These are phyloP conservation scores for Hypsibius dujardini DNA, from an alignment of 1,140 invertebrate species.

Conservation along the genomic window DNA sequence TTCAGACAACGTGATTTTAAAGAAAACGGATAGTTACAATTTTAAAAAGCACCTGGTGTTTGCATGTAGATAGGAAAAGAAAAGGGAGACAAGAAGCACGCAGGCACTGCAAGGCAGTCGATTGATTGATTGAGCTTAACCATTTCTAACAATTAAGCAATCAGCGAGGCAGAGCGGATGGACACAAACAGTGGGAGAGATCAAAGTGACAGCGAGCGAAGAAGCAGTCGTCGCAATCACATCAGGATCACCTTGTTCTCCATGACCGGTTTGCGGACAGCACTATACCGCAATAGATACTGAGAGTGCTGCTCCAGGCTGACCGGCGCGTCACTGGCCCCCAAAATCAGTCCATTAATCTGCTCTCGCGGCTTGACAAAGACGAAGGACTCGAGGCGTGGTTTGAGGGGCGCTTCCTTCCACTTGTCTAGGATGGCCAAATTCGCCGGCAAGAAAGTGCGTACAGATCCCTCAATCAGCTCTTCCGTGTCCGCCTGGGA, in stretches of 20 bases:
- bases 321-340: conserved; percentile 44
- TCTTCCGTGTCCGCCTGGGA: not conserved
- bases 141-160: too few species aligned
- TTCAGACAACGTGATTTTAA: too few species aligned
- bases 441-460: conserved; percentile 15
- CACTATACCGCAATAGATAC: conserved; percentile 56
- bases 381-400: conserved; percentile 21
- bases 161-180: too few species aligned
- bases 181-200: too few species aligned
- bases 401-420: conserved; percentile 16
- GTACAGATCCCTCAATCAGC: not conserved
- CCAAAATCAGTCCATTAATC: conserved; percentile 20
- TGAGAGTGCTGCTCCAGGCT: conserved; percentile 52
- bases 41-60: too few species aligned
- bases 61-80: too few species aligned
- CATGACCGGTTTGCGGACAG: conserved; percentile 51
- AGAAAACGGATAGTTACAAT: too few species aligned
- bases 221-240: conserved; percentile 26
- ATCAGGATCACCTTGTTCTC: conserved; percentile 46
- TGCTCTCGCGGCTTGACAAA: conserved; percentile 19
- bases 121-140: too few species aligned
- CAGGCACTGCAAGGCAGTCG: too few species aligned
- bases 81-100: too few species aligned
- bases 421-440: not conserved
- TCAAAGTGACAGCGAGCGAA: too few species aligned